These are phyloP conservation scores for Gallinago solitaria DNA, from an alignment of 2,797 vertebrate species.

Conservation along the genomic window DNA sequence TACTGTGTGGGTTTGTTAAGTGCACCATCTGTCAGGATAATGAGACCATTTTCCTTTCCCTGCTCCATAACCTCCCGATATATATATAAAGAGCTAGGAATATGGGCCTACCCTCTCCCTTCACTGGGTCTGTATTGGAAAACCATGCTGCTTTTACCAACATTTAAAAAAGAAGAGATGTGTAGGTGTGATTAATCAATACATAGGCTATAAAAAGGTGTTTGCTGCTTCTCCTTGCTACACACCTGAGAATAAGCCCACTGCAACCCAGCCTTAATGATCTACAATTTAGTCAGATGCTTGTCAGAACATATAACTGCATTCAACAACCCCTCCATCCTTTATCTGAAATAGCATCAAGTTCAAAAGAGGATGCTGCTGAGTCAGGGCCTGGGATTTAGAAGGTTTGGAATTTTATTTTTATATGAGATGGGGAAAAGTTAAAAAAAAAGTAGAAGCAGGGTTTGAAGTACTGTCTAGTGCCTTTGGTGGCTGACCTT, in stretches of 20 bases:
- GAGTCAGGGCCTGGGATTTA: not conserved
- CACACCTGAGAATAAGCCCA: not conserved
- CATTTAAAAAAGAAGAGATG: not conserved
- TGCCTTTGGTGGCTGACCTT: slow-evolving; percentile 74
- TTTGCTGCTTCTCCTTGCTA: not conserved
- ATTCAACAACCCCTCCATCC: not conserved
- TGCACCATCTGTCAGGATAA: slow-evolving; percentile 30
- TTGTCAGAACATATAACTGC: not conserved
- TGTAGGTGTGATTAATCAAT: not conserved
- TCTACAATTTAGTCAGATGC: not conserved
- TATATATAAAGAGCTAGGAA: not conserved
- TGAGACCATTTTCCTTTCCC: not conserved
- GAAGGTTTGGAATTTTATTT: not conserved
- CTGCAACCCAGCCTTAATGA: not conserved
- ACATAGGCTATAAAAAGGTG: not conserved
- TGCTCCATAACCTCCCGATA: not conserved
- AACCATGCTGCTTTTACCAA: not conserved
- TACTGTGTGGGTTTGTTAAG: not conserved
- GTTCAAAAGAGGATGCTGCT: not conserved
- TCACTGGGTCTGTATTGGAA: not conserved
- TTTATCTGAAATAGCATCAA: not conserved
- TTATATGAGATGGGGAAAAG: not conserved
- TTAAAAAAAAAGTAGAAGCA: not conserved
- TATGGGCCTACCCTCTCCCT: not conserved
- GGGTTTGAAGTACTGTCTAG: not conserved